phyloP scores from a whole-genome alignment of 2,113 vertebrate genomes.

The Probosciger aterrimus region DNA sequence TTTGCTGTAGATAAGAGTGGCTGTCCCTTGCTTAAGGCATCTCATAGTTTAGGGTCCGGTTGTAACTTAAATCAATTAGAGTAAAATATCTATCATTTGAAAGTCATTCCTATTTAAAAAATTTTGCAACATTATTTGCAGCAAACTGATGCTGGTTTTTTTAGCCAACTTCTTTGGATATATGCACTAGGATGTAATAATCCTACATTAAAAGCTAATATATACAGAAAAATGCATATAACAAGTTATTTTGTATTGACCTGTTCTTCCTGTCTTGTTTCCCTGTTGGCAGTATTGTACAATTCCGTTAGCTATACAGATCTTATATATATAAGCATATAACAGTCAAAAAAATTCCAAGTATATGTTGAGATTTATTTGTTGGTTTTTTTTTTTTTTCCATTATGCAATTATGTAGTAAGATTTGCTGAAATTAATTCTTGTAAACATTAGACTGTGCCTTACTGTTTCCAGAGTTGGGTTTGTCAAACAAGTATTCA shows the following conservation, averaged over 20 bases:
- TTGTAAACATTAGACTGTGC: background rate
- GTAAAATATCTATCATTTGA: background rate
- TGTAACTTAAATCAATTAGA: background rate
- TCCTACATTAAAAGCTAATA: background rate
- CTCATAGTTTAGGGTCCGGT: background rate
- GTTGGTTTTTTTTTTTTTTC: background rate
- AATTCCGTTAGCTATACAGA: background rate
- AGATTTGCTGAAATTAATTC: background rate
- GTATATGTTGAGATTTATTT: background rate
- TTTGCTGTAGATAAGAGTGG: background rate
- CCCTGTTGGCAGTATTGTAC: background rate
- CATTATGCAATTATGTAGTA: background rate
- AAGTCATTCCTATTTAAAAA: background rate
- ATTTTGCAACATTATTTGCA: background rate
- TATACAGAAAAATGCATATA: background rate
- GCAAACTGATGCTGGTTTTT: background rate
- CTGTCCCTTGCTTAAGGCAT: background rate
- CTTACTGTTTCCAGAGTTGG: background rate
- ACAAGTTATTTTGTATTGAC: background rate
- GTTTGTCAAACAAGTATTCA: slow-evolving; percentile 14
- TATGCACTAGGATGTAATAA: background rate
- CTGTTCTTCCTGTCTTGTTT: background rate
- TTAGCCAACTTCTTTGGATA: background rate
- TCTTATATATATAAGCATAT: background rate
- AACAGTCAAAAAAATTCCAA: background rate